A percentile compares a stretch with the other conserved stretches of the same genome.
These are phyloP conservation scores for Synanthedon formicaeformis DNA, from an alignment of 2,888 invertebrate genomes.

Conservation along the genomic window DNA sequence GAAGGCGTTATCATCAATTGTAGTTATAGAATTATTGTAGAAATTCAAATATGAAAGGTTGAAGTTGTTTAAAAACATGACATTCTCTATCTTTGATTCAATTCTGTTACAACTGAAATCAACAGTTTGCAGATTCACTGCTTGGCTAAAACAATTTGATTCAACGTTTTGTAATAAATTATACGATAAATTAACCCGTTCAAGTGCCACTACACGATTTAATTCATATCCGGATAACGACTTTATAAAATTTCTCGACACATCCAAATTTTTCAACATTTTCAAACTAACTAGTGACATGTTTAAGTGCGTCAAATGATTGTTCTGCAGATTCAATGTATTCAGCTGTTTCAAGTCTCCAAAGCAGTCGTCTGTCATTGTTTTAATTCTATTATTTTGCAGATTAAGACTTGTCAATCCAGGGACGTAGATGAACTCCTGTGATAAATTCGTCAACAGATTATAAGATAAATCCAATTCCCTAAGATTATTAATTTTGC, in stretches of 20 bases:
- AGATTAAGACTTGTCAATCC: conserved; percentile 30
- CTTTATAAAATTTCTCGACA: conserved; percentile 32
- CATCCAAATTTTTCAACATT: conserved; percentile 26
- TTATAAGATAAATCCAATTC: conserved; percentile 42
- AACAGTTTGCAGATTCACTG: conserved; percentile 22
- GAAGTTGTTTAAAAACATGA: conserved; percentile 35
- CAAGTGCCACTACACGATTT: conserved; percentile 29
- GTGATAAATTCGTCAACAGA: conserved; percentile 19
- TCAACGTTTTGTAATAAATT: conserved; percentile 37
- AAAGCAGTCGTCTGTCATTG: conserved; percentile 31
- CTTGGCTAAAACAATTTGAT: conserved; percentile 37
- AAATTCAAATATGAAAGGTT: conserved; percentile 33
- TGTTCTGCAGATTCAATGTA: conserved; percentile 27
- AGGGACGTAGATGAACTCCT: conserved; percentile 21
- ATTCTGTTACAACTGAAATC: conserved; percentile 47
- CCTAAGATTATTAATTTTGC: conserved; percentile 13
- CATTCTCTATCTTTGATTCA: conserved; percentile 24
- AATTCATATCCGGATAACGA: conserved; percentile 34
- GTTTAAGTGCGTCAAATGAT: conserved; percentile 31
- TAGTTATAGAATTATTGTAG: conserved; percentile 30
- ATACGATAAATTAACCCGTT: conserved; percentile 35
- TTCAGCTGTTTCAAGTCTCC: conserved; percentile 22
- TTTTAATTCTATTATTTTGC: conserved; percentile 29
- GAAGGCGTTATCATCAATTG: conserved; percentile 35
- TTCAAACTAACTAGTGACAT: conserved; percentile 33